A percentile compares a stretch with the other conserved stretches of the same genome.
Evolutionary conservation across 1,140 invertebrate species (phyloP).

Genomic region (Lepeophtheirus salmonis): DNA sequence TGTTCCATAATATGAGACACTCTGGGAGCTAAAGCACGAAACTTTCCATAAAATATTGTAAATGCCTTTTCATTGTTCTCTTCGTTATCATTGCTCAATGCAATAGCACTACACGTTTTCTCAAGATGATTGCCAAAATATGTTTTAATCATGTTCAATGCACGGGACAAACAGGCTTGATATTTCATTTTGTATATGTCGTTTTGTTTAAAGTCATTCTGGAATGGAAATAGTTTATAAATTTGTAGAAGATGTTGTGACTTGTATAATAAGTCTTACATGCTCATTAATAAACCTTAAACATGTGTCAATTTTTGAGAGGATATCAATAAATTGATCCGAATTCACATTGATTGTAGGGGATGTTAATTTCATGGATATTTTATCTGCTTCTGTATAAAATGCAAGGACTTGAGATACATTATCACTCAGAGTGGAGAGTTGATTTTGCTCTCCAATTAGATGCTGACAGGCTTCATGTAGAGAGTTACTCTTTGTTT

Average conservation of each 20-base stretch:
- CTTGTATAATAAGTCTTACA: conserved; percentile 35
- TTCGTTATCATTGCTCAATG: conserved; percentile 24
- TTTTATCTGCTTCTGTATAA: conserved; percentile 61
- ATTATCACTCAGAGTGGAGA: conserved; percentile 53
- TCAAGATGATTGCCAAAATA: conserved; percentile 51
- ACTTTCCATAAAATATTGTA: conserved; percentile 80
- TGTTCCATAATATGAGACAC: conserved; percentile 57
- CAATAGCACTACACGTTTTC: conserved; percentile 48
- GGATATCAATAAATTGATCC: conserved; percentile 55
- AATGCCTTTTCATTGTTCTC: conserved; percentile 47
- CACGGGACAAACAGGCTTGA: conserved; percentile 53
- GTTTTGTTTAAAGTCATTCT: conserved; percentile 51
- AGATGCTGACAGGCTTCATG: conserved; percentile 74
- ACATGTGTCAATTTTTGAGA: conserved; percentile 67
- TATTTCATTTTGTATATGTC: conserved; percentile 49
- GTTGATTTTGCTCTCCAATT: conserved; percentile 51
- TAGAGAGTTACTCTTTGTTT: conserved; percentile 68
- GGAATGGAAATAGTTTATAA: conserved; percentile 20
- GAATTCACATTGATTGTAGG: conserved; percentile 57
- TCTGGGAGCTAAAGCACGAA: conserved; percentile 65
- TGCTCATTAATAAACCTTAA: conserved; percentile 62
- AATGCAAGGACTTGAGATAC: conserved; percentile 59
- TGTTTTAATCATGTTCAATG: conserved; percentile 51
- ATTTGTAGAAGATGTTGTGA: too few relatives aligned
- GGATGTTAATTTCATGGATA: conserved; percentile 55